Base-by-base conservation (phyloP, 2,888 invertebrate genomes). In the Standfussiana lucernea region DNA sequence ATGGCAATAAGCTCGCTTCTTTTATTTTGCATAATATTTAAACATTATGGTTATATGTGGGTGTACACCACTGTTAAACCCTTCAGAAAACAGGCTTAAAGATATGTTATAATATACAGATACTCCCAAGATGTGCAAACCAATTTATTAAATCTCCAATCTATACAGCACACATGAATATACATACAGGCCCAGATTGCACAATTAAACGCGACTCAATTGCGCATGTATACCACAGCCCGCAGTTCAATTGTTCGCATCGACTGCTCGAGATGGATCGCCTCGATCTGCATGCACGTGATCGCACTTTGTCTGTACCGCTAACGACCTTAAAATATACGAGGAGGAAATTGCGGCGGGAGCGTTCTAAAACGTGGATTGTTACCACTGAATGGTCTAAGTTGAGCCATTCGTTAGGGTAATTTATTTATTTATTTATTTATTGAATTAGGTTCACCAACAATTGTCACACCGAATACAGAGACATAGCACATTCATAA, bases 181-280 rank as follows among this genome's bases (percentile, higher is more conserved):
- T 56, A 79, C 47, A 72, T n/a, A 72, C 68, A n/a, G 47, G 6
- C 28, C 15, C 35, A 56, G 47, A 71, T 35, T 42, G 50, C 75
- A 68, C 35, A 80, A 75, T 82, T 75, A 85, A 75, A 28, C 40
- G 66, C 82, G 45, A 32, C n/a, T 73, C 40, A 73, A 68, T 85
- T 35, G 69, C 2, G 13, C 76, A 59, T 67, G 69, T 72, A 62
- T 28, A 62, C 21, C 56, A 7, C 24, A 50, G 18, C 47, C 62
- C 37, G 69, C 56, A 62, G 73, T 37, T 65, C 71, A 73, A 86
- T 82, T 74, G 83, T 74, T 71, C 64, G 53, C 37, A 35, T 61
- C 35, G 40, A 69, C 45, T n/a, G 35, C 47, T 42, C 35, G 24
- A 74, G 83, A 83, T 50, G 42, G 64, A 85, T 71, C 67, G 70